Evolutionary conservation across 1,140 invertebrate species (phyloP).

Genomic region (Pachypeltis micranthus): DNA sequence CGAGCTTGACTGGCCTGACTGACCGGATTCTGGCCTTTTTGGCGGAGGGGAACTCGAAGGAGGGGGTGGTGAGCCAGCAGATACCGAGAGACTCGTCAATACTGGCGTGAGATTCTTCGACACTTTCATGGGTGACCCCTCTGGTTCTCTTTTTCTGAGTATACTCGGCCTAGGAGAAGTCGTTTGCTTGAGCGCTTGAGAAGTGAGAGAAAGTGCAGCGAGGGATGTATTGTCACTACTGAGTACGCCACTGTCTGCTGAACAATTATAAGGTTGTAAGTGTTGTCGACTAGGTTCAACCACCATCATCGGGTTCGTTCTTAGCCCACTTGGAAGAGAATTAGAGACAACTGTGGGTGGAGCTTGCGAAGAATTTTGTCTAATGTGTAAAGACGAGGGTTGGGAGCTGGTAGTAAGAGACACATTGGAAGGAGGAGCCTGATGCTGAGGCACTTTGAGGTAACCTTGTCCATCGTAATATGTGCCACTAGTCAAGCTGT

Average conservation of each 20-base stretch:
- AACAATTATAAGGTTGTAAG: not conserved
- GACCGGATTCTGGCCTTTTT: conserved; percentile 30
- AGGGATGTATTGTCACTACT: not conserved
- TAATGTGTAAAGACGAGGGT: not conserved
- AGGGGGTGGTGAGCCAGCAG: conserved; percentile 33
- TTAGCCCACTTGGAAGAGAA: conserved; percentile 13
- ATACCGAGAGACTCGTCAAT: conserved; percentile 36
- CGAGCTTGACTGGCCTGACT: conserved; percentile 32
- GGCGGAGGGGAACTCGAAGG: conserved; percentile 36
- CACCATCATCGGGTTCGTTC: conserved; percentile 24
- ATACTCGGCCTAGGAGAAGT: conserved; percentile 56
- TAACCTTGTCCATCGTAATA: not conserved
- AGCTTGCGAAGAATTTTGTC: not conserved
- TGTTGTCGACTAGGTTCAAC: conserved; percentile 17
- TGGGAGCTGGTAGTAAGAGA: not conserved
- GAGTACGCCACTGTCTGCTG: not conserved
- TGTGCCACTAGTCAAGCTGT: not conserved
- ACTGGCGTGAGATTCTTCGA: conserved; percentile 47
- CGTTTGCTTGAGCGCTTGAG: conserved; percentile 38
- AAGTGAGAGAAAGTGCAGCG: not conserved
- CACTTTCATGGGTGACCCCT: conserved; percentile 43
- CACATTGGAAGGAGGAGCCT: not conserved
- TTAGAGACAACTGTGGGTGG: conserved; percentile 11
- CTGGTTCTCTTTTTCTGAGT: conserved; percentile 49
- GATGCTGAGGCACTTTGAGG: conserved; percentile 1